Percentiles rank a stretch among this genome's conserved stretches.
Conservation (phyloP, 2,113 vertebrate genomes). For the Podocnemis expansa region DNA sequence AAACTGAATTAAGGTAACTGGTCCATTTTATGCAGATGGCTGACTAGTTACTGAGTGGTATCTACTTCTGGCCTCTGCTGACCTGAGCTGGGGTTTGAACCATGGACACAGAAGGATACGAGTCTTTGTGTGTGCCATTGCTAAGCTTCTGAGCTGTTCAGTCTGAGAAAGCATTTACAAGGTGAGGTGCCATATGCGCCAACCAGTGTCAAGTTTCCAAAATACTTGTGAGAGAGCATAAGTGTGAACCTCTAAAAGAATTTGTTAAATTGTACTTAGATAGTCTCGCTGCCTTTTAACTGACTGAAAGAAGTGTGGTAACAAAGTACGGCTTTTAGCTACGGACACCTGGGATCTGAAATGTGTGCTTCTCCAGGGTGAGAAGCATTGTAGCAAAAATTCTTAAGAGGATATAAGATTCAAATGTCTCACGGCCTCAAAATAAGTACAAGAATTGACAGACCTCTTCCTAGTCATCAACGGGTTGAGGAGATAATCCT, state of each 20-base stretch:
- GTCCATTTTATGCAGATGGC: neutral
- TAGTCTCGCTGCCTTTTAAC: conserved; percentile 46
- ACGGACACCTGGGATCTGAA: conserved; percentile 56
- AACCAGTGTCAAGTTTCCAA: neutral
- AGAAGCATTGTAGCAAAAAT: neutral
- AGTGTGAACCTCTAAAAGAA: neutral
- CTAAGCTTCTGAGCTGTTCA: neutral
- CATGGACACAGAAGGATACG: neutral
- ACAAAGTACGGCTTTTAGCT: conserved; percentile 54
- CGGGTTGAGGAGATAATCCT: neutral
- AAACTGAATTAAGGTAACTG: neutral
- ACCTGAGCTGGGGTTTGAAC: neutral
- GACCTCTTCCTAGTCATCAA: neutral
- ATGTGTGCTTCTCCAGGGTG: neutral
- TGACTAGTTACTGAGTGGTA: neutral
- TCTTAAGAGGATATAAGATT: conserved; percentile 30
- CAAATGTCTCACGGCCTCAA: neutral
- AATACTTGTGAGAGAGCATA: neutral
- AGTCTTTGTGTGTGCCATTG: neutral
- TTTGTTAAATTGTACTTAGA: conserved; percentile 21
- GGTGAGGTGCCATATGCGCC: rapidly evolving
- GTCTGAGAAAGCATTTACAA: rapidly evolving
- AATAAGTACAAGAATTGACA: conserved; percentile 14
- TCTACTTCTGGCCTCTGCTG: neutral
- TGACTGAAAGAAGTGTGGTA: conserved; percentile 19